These are phyloP conservation scores for Zosterops japonicus DNA, from an alignment of 2,113 vertebrate genomes.

Conservation along the genomic window DNA sequence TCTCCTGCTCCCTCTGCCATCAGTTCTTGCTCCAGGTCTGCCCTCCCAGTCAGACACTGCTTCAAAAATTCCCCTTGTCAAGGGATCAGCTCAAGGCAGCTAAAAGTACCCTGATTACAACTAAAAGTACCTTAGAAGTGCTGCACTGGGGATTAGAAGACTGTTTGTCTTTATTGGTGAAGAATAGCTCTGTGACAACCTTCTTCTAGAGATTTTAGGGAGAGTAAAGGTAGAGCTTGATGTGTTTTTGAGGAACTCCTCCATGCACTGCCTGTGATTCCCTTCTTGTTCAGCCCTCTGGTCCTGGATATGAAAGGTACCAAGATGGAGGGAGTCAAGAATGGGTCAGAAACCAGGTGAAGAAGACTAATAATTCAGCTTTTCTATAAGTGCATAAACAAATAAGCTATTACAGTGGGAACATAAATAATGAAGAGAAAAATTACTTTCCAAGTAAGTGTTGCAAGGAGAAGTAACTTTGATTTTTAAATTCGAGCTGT, in stretches of 20 bases:
- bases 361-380: not conserved
- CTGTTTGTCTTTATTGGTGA: not conserved
- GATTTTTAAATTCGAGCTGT: not conserved
- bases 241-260: not conserved
- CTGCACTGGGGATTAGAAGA: not conserved
- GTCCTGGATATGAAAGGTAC: not conserved
- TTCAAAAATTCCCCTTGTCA: not conserved
- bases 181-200: not conserved
- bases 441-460: not conserved
- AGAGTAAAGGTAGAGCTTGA: not conserved
- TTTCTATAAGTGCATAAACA: not conserved
- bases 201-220: not conserved
- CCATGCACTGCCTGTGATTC: not conserved
- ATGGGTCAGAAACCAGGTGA: not conserved
- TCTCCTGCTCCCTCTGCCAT: not conserved
- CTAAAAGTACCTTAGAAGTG: not conserved
- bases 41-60: not conserved
- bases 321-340: not conserved
- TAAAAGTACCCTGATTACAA: not conserved
- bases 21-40: not conserved
- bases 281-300: not conserved
- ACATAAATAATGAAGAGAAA: not conserved
- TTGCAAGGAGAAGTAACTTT: not conserved
- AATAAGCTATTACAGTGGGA: accelerated
- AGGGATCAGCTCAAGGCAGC: not conserved